A percentile compares a stretch with the other conserved stretches of the same genome.
These are phyloP conservation scores for Drosophila busckii DNA, from an alignment of 1,140 invertebrate genomes.

Conservation along the genomic window DNA sequence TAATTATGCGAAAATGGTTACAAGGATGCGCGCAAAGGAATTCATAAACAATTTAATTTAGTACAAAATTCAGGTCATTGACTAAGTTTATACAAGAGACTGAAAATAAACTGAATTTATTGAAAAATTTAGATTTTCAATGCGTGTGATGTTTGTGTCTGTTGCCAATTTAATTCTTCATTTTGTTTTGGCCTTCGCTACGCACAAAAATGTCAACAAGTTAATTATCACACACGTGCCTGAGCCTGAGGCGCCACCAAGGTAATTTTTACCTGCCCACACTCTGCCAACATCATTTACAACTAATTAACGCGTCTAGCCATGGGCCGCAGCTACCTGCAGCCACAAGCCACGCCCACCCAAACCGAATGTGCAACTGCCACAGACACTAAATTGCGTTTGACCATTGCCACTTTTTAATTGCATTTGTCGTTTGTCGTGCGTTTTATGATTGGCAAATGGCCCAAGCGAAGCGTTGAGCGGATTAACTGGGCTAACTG, in stretches of 20 bases:
- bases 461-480: too few species aligned
- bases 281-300: slow-evolving; percentile 32
- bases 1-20: slow-evolving; percentile 31
- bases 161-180: slow-evolving; percentile 4
- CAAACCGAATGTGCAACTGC: too few species aligned
- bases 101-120: slow-evolving; percentile 9
- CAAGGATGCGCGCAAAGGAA: slow-evolving; percentile 31
- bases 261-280: slow-evolving; percentile 11
- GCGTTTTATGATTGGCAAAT: not conserved
- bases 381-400: slow-evolving; percentile 4
- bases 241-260: slow-evolving; percentile 14
- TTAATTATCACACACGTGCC: slow-evolving; percentile 34
- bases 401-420: not conserved
- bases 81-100: slow-evolving; percentile 38
- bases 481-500: too few species aligned
- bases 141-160: not conserved
- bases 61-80: slow-evolving; percentile 34
- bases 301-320: slow-evolving; percentile 25
- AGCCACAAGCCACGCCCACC: slow-evolving; percentile 4
- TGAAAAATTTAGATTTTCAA: not conserved
- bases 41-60: slow-evolving; percentile 9
- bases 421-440: not conserved
- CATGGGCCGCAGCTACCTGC: slow-evolving; percentile 11
- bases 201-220: slow-evolving; percentile 2
- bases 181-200: slow-evolving; percentile 9